A percentile compares a stretch with the other conserved stretches of the same genome.
Conservation (phyloP, 2,888 invertebrate species). For the Phengaris alcon region DNA sequence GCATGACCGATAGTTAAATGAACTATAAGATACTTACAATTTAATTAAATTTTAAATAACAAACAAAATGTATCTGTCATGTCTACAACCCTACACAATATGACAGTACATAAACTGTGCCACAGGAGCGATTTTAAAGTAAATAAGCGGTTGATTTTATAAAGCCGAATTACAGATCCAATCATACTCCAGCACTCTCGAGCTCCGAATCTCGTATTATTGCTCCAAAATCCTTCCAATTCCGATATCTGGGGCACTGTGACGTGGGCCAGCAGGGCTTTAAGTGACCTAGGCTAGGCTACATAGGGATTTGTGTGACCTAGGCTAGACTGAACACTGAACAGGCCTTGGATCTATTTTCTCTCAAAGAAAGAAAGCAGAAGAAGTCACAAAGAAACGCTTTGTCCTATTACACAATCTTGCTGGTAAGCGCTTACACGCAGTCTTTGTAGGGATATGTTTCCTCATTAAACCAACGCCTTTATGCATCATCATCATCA, state of each 20-base stretch:
- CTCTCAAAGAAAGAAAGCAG: slow-evolving; percentile 1
- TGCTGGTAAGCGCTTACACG: background rate
- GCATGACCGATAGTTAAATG: no score
- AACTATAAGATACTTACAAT: no score
- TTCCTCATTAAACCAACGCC: slow-evolving; percentile 5
- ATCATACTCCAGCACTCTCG: slow-evolving; percentile 10
- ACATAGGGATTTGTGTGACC: background rate
- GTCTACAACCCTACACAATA: no score
- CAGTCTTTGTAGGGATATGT: background rate
- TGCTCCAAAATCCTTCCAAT: slow-evolving; percentile 2
- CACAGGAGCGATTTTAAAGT: background rate
- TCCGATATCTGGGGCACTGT: slow-evolving; percentile 6
- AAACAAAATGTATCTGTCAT: no score
- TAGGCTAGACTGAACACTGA: background rate
- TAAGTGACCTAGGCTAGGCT: background rate
- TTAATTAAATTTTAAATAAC: no score
- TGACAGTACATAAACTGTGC: no score
- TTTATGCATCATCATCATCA: background rate
- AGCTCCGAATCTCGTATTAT: background rate
- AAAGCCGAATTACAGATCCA: slow-evolving; percentile 1
- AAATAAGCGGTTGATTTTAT: slow-evolving; percentile 9
- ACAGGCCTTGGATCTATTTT: background rate
- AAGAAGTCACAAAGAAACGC: slow-evolving; percentile 25
- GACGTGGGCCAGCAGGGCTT: background rate
- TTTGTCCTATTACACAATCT: slow-evolving; percentile 18